Base-by-base conservation (phyloP, 1,140 invertebrate genomes). In the Kradibia gibbosae region DNA sequence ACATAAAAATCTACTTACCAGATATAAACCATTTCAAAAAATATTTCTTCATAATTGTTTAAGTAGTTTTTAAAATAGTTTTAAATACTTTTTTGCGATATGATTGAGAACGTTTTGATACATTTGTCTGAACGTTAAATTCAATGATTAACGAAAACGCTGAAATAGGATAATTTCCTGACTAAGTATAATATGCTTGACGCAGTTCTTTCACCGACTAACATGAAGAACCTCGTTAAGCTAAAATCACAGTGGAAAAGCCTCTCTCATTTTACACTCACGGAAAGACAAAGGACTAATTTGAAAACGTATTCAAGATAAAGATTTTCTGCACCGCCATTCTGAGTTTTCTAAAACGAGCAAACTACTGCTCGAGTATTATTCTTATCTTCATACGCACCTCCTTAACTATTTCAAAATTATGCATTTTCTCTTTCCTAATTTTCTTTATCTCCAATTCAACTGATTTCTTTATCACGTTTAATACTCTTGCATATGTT, bases 211-310 rank as follows among this genome's bases (percentile, higher is more conserved):
- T 57, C 7, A n/a, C 20, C 34, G 20, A 36, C 77, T 57, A 78
- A 78, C n/a, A 70, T 34, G 20, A 22, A 17, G 39, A 79, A 79
- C 57, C 78, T 80, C 78, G 78, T 80, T 80, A 73, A 71, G 53
- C 13, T 80, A 80, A 73, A 73, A 80, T 80, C 79, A 80, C 53
- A 80, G 28, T 25, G 45, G 42, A 50, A 80, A 80, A 65, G 74
- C 72, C 55, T 25, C 17, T 25, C n/a, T 31, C 36, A 17, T 8
- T 36, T 13, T 28, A 20, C 42, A 3, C 53, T 60, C 45, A 73
- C 50, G 53, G 53, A 79, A 74, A 74, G 73, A 75, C 79, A 80
- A 80, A 71, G 57, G 67, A 73, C 78, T 80, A 80, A 80, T 80
- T 74, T 67, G 42, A 57, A 48, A 80, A 80, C 42, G 71, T 45